Conservation (phyloP, 2,888 invertebrate species). For the Sphaeridia pumilis region DNA sequence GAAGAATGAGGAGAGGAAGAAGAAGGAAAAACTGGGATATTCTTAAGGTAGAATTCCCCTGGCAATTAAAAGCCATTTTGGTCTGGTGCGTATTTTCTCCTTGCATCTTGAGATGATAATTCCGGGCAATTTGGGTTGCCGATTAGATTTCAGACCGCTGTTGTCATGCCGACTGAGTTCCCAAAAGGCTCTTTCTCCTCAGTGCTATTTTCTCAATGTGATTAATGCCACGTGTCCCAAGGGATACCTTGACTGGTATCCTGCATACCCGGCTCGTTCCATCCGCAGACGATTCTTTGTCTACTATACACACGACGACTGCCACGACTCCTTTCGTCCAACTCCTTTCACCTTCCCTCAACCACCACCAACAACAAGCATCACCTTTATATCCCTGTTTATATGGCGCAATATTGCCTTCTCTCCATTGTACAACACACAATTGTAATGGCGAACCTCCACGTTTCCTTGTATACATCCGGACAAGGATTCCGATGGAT, state of each 20-base stretch:
- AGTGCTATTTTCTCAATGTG: conserved; percentile 41
- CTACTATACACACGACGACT: background rate
- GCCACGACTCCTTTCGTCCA: too few relatives aligned
- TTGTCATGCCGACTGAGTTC: conserved; percentile 37
- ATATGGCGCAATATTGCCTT: too few relatives aligned
- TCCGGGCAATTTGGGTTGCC: conserved; percentile 38
- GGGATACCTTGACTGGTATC: conserved; percentile 5
- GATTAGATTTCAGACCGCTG: conserved; percentile 38
- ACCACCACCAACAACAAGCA: too few relatives aligned
- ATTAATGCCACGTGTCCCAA: conserved; percentile 40
- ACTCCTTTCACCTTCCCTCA: too few relatives aligned
- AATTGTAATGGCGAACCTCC: too few relatives aligned
- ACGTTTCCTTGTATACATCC: too few relatives aligned
- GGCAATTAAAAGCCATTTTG: conserved; percentile 36
- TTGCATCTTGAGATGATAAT: conserved; percentile 39
- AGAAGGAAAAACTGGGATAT: conserved; percentile 10
- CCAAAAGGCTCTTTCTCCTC: conserved; percentile 38
- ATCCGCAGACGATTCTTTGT: background rate
- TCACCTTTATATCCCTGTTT: too few relatives aligned
- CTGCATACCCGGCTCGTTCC: background rate
- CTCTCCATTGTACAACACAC: too few relatives aligned
- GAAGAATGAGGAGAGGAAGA: background rate
- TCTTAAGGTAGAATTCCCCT: conserved; percentile 35
- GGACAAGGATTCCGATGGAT: too few relatives aligned
- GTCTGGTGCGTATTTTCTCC: conserved; percentile 36